Evolutionary conservation across 1,140 invertebrate genomes (phyloP), one percentile per base, ranked within the genome.

Genomic region (Scaptomyza hsui): DNA sequence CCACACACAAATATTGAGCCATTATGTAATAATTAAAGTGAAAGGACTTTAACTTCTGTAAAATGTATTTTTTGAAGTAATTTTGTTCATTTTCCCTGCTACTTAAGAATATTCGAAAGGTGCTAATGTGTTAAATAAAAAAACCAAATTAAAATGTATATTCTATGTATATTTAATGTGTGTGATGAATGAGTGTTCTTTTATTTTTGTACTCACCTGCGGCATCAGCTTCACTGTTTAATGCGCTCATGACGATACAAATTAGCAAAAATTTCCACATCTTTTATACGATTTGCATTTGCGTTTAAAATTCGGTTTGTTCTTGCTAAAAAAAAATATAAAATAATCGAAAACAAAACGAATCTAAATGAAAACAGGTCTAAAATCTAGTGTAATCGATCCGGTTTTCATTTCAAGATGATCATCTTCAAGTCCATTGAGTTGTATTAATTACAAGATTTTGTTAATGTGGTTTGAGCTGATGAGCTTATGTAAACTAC

Each of bases 181-280:
- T n/a, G 5, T 35, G 10, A 2, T 35, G 10, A 26, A 35, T 35
- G 47, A 12, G 2, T 32, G 1, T 16, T 19, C 6, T n/a, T 24
- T 26, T 9, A 35, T 41, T 29, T 29, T 29, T 0, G 65, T 39
- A 57, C 72, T 89, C 51, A 89, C 85, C 45, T 4, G 73, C 55
- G 13, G 85, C 67, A 44, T 70, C 60, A 15, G 37, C 67, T 32
- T 88, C 82, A 47, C 47, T 68, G 41, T 73, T 70, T 3, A 83
- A 68, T 18, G 65, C 76, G 53, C 78, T 89, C 79, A 89, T 89
- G 32, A 89, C 76, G 44, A 89, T 63, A 77, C 75, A 89, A 70
- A 83, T 69, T 18, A 85, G 16, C 29, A 89, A 41, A 52, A 89
- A 16, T 68, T 83, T 89, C 85, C 83, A 89, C 83, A 89, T 89